Conservation (phyloP, 2,113 vertebrate species). For the Polypterus bichir region DNA sequence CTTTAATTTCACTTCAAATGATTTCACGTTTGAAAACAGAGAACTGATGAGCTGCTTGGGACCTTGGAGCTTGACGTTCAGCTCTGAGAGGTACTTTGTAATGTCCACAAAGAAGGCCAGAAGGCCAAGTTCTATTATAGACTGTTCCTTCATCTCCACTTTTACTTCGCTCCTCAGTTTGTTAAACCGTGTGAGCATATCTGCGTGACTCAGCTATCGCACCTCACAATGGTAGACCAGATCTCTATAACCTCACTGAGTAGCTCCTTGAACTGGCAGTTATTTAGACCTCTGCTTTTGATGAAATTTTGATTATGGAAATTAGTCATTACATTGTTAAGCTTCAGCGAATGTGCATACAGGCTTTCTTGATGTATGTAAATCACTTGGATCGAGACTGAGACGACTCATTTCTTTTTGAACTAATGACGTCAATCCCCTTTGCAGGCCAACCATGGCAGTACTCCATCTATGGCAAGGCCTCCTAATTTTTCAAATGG, state of each 20-base stretch:
- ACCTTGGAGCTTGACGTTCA: too few relatives aligned
- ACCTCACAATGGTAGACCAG: not conserved
- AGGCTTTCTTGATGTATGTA: slow-evolving; percentile 17
- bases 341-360: slow-evolving; percentile 7
- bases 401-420: slow-evolving; percentile 11
- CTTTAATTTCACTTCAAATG: too few relatives aligned
- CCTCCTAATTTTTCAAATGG: slow-evolving; percentile 16
- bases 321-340: slow-evolving; percentile 11
- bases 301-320: slow-evolving; percentile 1
- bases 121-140: slow-evolving; percentile 2
- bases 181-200: slow-evolving; percentile 2
- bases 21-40: too few relatives aligned
- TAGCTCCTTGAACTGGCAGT: not conserved
- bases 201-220: slow-evolving; percentile 2
- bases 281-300: not conserved
- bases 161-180: slow-evolving; percentile 8
- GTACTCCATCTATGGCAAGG: not conserved
- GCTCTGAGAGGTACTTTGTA: too few relatives aligned
- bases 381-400: slow-evolving; percentile 4
- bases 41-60: too few relatives aligned
- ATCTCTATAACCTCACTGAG: slow-evolving; percentile 1
- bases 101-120: slow-evolving; percentile 2
- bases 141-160: slow-evolving; percentile 14
- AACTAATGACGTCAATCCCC: slow-evolving; percentile 15
- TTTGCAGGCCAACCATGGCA: too few relatives aligned